Percentiles rank a stretch among this genome's conserved stretches.
Evolutionary conservation across 2,888 invertebrate species (phyloP).

Genomic region (Diachrysia chrysitis): DNA sequence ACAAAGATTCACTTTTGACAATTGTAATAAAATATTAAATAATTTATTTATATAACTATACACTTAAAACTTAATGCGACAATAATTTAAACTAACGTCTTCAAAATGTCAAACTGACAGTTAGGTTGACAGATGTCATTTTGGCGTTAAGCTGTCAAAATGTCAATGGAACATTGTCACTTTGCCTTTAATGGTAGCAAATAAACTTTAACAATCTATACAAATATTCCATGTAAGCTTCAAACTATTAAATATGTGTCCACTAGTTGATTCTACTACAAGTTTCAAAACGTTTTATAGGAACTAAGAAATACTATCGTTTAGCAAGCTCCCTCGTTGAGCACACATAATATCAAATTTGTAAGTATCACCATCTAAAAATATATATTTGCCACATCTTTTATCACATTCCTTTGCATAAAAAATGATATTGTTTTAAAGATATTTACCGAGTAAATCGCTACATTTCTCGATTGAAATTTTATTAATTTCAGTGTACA

Average conservation of each 20-base stretch:
- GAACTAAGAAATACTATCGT: slow-evolving; percentile 45
- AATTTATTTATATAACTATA: too few relatives aligned
- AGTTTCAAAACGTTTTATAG: slow-evolving; percentile 22
- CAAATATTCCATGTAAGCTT: slow-evolving; percentile 30
- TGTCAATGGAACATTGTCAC: too few relatives aligned
- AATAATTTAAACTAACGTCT: too few relatives aligned
- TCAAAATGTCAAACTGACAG: not conserved
- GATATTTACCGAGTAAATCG: not conserved
- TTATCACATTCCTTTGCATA: slow-evolving; percentile 50
- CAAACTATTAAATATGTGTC: slow-evolving; percentile 46
- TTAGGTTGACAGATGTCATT: not conserved
- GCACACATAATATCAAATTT: slow-evolving; percentile 40
- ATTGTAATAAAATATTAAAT: too few relatives aligned
- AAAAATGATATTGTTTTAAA: slow-evolving; percentile 1
- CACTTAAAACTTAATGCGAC: too few relatives aligned
- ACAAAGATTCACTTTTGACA: too few relatives aligned
- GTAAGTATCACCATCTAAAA: slow-evolving; percentile 49
- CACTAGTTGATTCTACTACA: slow-evolving; percentile 44
- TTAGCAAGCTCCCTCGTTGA: slow-evolving; percentile 35
- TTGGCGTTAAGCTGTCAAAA: too few relatives aligned
- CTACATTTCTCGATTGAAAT: not conserved
- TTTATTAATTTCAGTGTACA: not conserved
- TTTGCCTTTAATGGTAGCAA: too few relatives aligned
- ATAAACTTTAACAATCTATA: not conserved
- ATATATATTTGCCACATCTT: slow-evolving; percentile 53